Evolutionary conservation across 2,888 invertebrate species (phyloP), one percentile per base, ranked within the genome.

Genomic region (Aleiodes testaceus): DNA sequence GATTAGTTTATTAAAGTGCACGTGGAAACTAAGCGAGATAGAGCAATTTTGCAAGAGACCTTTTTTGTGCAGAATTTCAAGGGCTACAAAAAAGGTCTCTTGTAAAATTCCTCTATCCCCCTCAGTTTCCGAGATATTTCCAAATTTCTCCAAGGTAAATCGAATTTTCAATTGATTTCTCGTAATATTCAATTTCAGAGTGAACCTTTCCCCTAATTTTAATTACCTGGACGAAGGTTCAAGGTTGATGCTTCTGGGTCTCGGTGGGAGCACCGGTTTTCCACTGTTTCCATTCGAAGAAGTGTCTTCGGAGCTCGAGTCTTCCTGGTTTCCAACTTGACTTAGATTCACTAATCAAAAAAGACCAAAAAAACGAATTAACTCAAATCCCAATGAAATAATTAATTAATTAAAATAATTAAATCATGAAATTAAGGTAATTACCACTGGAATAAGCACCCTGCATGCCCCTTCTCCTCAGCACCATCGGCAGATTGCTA

Each of bases 241-340:
- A 9, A 91, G 90, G 42, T 91, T 91, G 66, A 92, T 90, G 65
- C 92, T 92, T 65, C 93, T 87, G 0, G 92, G 92, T 72, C 94
- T 88, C 12, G 92, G 92, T 55, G 92, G 90, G 68, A 91, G 90
- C 18, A 90, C 89, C 1, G 92, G 92, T 80, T 92, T 91, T 63
- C 84, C 83, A 1, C 80, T 83, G 66, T 83, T 82, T 69, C 90
- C 91, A 86, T 85, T 83, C 20, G 87, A 85, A 14, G 87, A 89
- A 5, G 89, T 88, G 79, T 93, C 93, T 83, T 95, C 95, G 0
- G 95, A 95, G 79, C 94, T 95, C 63, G 94, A 94, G 87, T 95
- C 95, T 85, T 95, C 95, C 77, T 93, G 92, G 75, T 88, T 87
- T 11, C 90, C 92, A n/a, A 91, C 90, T 75, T 91, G 91, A 79